A percentile compares a stretch with the other conserved stretches of the same genome.
phyloP scores from a whole-genome alignment of 1,140 invertebrate genomes.

The Cepaea nemoralis region DNA sequence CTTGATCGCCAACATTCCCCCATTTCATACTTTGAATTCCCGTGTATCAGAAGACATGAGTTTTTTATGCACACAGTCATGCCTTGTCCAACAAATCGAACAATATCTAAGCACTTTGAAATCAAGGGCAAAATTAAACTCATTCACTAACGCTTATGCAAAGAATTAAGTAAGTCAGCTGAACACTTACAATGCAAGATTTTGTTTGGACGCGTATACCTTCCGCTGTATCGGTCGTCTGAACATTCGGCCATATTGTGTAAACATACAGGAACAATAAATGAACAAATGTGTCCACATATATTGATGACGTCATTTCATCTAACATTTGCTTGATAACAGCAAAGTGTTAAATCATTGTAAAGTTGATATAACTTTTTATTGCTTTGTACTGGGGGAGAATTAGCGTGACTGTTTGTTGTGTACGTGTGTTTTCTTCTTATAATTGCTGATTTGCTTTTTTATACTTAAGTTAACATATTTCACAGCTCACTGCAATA shows the following conservation, averaged over 20 bases:
- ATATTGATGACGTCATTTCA: slow-evolving; percentile 40
- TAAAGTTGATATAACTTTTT: neutral
- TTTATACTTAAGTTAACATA: no score
- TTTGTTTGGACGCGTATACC: slow-evolving; percentile 3
- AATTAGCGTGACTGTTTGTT: no score
- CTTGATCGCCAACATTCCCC: no score
- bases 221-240: slow-evolving; percentile 18
- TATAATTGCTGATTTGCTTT: no score
- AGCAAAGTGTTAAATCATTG: neutral
- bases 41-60: no score
- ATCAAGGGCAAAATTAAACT: neutral
- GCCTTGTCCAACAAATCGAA: no score
- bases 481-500: no score
- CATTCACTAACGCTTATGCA: neutral
- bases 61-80: no score
- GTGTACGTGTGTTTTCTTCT: no score
- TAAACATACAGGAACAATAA: slow-evolving; percentile 29
- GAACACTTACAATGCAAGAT: slow-evolving; percentile 17
- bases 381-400: neutral
- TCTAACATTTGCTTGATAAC: neutral
- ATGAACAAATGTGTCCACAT: slow-evolving; percentile 12
- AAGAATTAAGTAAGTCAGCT: neutral
- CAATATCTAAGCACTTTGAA: neutral
- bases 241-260: slow-evolving; percentile 37
- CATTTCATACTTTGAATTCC: no score